Base-by-base conservation (phyloP, 1,140 invertebrate genomes). In the Ceratosolen solmsi region DNA sequence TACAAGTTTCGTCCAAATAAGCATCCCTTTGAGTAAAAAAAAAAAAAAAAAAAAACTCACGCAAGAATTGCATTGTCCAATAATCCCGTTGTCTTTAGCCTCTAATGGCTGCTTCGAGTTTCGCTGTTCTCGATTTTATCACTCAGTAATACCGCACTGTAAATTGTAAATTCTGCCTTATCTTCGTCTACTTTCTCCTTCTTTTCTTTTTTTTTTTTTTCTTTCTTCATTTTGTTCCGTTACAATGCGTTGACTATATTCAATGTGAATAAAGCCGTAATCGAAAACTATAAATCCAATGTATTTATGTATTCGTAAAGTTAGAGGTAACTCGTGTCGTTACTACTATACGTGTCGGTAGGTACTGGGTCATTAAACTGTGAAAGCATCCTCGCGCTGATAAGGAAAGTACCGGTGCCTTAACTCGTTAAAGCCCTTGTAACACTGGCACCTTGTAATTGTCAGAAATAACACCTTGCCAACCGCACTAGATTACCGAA, bases 381-480 rank as follows among this genome's bases (percentile, higher is more conserved):
- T 38, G 33, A n/a, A 38, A 68, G 63, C 20, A n/a, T 68, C 33
- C 22, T 38, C 2, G 7, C 4, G 63, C 36, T 38, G 63, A 68
- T 65, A 68, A 68, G 17, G 7, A 11, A 38, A 38, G 22, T 38
- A 68, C 33, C 20, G 63, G 33, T 38, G 17, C 30, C 30, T 36
- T 1, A 65, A 36, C 17, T 1, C 27, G 15, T 65, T 65, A 20
- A 1, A 36, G 4, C 60, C 30, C 30, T 68, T 38, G 30, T 33
- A 33, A 63, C 15, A 20, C 30, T 13, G 33, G 30, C 60, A 33
- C 30, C 60, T 36, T 63, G 63, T n/a, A 68, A 68, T 68, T 68
- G 63, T n/a, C 63, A 38, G 17, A 38, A 68, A 68, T 68, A 68
- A 68, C 63, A 68, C 63, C 36, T 65, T 36, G 60, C 60, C 27